Evolutionary conservation across 2,797 vertebrate species (phyloP).

Genomic region (Paguma larvata): DNA sequence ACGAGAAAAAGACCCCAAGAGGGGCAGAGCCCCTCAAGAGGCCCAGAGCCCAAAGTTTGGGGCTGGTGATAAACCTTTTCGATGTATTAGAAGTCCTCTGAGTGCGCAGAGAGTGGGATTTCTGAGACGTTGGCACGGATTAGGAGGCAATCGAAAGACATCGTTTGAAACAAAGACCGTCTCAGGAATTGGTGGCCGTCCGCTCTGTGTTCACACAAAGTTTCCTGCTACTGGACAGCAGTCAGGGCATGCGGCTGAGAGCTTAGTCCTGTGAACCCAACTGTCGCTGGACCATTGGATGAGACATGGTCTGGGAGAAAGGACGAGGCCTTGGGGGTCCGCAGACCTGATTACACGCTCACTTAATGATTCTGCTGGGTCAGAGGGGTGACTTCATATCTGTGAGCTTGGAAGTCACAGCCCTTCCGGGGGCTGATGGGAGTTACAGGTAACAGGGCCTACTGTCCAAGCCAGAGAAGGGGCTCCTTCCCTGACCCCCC

Average conservation of each 20-base stretch:
- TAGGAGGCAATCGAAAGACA: not conserved
- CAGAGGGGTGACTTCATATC: not conserved
- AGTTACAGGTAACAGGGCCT: not conserved
- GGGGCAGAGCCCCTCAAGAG: not conserved
- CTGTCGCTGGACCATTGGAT: not conserved
- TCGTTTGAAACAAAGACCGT: not conserved
- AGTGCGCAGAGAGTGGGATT: not conserved
- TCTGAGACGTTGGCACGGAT: not conserved
- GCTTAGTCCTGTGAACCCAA: not conserved
- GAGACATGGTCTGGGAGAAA: not conserved
- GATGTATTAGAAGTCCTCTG: not conserved
- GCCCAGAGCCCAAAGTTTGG: not conserved
- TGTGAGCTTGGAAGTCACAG: too few species aligned
- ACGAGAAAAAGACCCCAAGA: not conserved
- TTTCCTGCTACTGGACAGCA: not conserved
- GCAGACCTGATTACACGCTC: not conserved
- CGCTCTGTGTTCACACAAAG: not conserved
- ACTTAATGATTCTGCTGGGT: not conserved
- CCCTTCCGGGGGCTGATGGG: fast-evolving
- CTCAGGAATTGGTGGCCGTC: not conserved
- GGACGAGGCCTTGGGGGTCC: not conserved
- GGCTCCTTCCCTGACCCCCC: not conserved
- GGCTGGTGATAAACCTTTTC: not conserved
- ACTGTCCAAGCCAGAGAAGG: not conserved
- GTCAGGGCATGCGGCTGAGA: not conserved